A percentile compares a stretch with the other conserved stretches of the same genome.
Conservation (phyloP, 2,888 invertebrate species). For the Drosophila robusta region DNA sequence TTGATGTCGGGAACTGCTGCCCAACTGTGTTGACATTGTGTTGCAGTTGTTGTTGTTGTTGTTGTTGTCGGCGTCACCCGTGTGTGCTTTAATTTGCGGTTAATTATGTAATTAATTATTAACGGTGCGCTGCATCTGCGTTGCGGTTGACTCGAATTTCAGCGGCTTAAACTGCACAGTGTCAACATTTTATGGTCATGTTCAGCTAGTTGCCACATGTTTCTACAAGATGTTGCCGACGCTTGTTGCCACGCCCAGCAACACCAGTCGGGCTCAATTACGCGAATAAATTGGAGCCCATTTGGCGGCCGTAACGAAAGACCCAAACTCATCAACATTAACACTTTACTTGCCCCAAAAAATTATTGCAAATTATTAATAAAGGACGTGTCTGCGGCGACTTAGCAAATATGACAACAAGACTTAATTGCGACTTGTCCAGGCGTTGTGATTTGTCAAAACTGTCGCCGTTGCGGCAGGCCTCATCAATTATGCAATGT, state of each 20-base stretch:
- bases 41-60: slow-evolving; percentile 9
- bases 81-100: slow-evolving; percentile 77
- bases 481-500: slow-evolving; percentile 69
- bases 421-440: slow-evolving; percentile 56
- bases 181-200: slow-evolving; percentile 55
- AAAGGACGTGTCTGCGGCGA: slow-evolving; percentile 24
- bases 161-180: slow-evolving; percentile 38
- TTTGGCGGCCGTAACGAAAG: slow-evolving; percentile 34
- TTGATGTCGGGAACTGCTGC: slow-evolving; percentile 5
- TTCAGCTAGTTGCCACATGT: slow-evolving; percentile 22
- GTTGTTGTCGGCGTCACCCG: slow-evolving; percentile 43
- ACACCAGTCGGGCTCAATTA: slow-evolving; percentile 43
- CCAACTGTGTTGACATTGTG: slow-evolving; percentile 65
- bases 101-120: slow-evolving; percentile 81
- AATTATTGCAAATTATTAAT: slow-evolving; percentile 53
- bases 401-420: slow-evolving; percentile 10
- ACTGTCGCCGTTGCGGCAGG: slow-evolving; percentile 49
- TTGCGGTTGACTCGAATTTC: slow-evolving; percentile 52
- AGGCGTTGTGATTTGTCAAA: slow-evolving; percentile 69
- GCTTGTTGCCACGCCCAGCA: neutral
- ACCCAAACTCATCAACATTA: slow-evolving; percentile 42
- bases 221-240: slow-evolving; percentile 24
- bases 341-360: slow-evolving; percentile 46
- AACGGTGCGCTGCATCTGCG: slow-evolving; percentile 63
- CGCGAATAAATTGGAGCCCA: slow-evolving; percentile 50